These are phyloP conservation scores for Linnaemya vulpina DNA, from an alignment of 2,888 invertebrate species.

Conservation along the genomic window DNA sequence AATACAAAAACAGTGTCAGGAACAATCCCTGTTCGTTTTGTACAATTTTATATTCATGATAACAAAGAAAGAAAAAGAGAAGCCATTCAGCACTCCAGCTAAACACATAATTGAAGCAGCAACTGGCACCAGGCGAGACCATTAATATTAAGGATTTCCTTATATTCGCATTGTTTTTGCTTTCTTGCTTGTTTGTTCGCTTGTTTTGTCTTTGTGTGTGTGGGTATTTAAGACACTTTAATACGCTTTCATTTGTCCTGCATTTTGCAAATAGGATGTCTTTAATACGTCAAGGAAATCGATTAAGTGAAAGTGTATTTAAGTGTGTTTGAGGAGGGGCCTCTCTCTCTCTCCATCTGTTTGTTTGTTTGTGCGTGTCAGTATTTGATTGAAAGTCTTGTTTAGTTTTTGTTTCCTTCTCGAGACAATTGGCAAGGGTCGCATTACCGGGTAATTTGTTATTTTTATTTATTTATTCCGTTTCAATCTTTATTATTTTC, in stretches of 20 bases:
- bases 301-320: conserved; percentile 47
- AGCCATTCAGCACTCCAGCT: conserved; percentile 20
- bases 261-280: conserved; percentile 39
- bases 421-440: conserved; percentile 71
- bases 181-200: conserved; percentile 23
- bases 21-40: conserved; percentile 19
- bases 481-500: background rate
- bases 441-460: conserved; percentile 70
- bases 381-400: conserved; percentile 64
- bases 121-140: conserved; percentile 69
- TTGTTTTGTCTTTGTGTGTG: conserved; percentile 23
- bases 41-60: conserved; percentile 51
- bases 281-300: conserved; percentile 65
- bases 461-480: conserved; percentile 58
- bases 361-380: conserved; percentile 31
- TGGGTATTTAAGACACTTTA: conserved; percentile 36
- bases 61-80: conserved; percentile 20
- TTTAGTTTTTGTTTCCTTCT: conserved; percentile 24
- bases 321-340: background rate
- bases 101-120: conserved; percentile 40
- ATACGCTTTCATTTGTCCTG: conserved; percentile 52
- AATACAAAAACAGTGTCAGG: conserved; percentile 32
- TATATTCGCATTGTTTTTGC: conserved; percentile 14
- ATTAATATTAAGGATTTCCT: conserved; percentile 72
- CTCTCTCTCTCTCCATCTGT: background rate